Conservation (phyloP, 2,113 vertebrate species). For the Macroglossus sobrinus region DNA sequence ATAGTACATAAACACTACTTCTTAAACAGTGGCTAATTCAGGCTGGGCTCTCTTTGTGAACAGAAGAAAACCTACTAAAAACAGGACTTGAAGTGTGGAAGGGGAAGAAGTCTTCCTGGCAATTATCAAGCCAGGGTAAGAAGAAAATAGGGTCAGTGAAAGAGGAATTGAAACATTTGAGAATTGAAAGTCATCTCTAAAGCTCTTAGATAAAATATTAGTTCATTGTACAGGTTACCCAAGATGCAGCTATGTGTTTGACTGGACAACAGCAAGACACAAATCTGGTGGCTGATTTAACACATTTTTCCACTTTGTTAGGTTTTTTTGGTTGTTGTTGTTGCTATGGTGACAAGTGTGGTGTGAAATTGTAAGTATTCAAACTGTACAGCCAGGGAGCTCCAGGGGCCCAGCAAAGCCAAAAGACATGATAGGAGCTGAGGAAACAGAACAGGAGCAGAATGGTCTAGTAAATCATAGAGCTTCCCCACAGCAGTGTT, state of each 20-base stretch:
- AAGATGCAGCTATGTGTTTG: neutral
- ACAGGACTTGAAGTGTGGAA: neutral
- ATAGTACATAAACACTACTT: neutral
- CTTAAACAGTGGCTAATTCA: neutral
- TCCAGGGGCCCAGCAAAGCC: rapidly evolving
- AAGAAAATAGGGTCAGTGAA: neutral
- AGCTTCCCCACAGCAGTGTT: rapidly evolving
- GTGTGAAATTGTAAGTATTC: conserved; percentile 72
- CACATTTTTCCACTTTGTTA: conserved; percentile 57
- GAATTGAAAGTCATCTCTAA: neutral
- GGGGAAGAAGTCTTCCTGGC: neutral
- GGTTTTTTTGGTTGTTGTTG: neutral
- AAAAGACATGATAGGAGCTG: neutral
- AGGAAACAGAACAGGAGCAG: neutral
- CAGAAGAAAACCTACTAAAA: neutral
- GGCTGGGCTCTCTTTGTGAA: neutral
- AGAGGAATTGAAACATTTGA: neutral
- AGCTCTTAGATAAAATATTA: neutral
- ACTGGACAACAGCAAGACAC: neutral
- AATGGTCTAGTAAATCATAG: neutral
- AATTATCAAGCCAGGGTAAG: neutral
- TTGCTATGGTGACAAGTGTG: conserved; percentile 67
- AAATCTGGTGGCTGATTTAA: conserved; percentile 42
- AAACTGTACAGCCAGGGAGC: conserved; percentile 53
- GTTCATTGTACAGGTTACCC: rapidly evolving